A percentile compares a stretch with the other conserved stretches of the same genome.
Evolutionary conservation across 2,797 vertebrate genomes (phyloP).

Genomic region (Halcyon chelicuti): DNA sequence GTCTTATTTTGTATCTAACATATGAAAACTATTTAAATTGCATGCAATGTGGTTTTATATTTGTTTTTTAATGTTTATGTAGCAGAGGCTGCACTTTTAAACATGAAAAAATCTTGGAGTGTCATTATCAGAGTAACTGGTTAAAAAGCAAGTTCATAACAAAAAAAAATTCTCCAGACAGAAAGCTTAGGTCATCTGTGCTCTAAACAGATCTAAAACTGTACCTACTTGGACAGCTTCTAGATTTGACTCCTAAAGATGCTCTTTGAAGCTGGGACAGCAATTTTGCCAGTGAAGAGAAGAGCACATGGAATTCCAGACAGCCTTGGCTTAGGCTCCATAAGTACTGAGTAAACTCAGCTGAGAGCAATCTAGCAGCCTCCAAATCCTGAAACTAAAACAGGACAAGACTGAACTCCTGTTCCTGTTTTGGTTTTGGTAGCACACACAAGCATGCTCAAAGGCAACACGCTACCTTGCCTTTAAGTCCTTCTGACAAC

Average conservation of each 20-base stretch:
- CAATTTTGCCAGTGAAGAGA: background rate
- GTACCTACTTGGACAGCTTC: background rate
- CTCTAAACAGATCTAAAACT: background rate
- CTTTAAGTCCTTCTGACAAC: background rate
- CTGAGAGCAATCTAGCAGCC: background rate
- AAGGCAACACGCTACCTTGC: rapidly evolving
- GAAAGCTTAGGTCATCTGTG: background rate
- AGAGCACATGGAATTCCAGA: background rate
- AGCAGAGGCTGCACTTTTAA: background rate
- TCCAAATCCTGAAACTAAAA: background rate
- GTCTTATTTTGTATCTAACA: background rate
- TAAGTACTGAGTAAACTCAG: background rate
- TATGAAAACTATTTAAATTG: background rate
- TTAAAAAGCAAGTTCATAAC: background rate
- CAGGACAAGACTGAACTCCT: background rate
- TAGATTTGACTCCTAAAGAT: background rate
- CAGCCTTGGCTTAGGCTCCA: background rate
- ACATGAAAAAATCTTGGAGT: background rate
- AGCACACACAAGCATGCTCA: background rate
- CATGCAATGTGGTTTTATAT: background rate
- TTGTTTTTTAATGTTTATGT: background rate
- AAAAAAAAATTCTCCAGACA: background rate
- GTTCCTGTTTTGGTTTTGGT: background rate
- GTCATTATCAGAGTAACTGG: background rate
- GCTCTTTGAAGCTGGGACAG: background rate